Evolutionary conservation across 2,113 vertebrate genomes (phyloP), one percentile per base, ranked within the genome.

Genomic region (Anthoscopus minutus): DNA sequence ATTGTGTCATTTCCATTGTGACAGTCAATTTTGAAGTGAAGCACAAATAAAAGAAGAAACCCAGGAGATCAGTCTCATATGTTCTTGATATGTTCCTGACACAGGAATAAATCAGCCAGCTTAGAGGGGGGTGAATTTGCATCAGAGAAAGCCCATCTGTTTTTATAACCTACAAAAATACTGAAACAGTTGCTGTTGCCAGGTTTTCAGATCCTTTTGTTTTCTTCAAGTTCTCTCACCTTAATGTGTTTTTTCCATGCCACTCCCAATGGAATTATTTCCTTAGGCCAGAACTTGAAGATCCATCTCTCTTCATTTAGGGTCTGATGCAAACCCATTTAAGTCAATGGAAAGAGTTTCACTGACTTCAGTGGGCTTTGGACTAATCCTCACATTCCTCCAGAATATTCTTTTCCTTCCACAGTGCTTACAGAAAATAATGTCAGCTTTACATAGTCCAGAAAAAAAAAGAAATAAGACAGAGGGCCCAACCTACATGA

Each of bases 1-100:
- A 35, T 28, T 86, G 72, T 94, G 86, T 79, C 86, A 90, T 87
- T 96, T 96, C 91, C 87, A 95, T 93, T 96, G 92, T 96, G 86
- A 94, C 51, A 90, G 57, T 92, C 65, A 62, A 40, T 86, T 96
- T 82, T 86, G 51, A 84, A 88, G 47, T 54, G 51, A 86, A 88
- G 40, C 25, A 62, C 47, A 86, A 93, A 90, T 45, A 50, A 73
- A 70, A 11, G 22, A 86, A 90, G 76, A 86, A 90, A 70, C 33
- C 11, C 33, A 48, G 50, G n/a, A 72, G 60, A 84, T 80, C 24
- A 54, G 47, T 78, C 61, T 84, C 56, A 65, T 74, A 67, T 76
- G 86, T 91, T 45, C 51, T 74, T 81, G 72, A 67, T 78, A 83
- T 42, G 35, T 60, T 78, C 84, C 76, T 86, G 60, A 86, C 65